Evolutionary conservation across 2,888 invertebrate species (phyloP).

Genomic region (Drosophila quasianomalipes): DNA sequence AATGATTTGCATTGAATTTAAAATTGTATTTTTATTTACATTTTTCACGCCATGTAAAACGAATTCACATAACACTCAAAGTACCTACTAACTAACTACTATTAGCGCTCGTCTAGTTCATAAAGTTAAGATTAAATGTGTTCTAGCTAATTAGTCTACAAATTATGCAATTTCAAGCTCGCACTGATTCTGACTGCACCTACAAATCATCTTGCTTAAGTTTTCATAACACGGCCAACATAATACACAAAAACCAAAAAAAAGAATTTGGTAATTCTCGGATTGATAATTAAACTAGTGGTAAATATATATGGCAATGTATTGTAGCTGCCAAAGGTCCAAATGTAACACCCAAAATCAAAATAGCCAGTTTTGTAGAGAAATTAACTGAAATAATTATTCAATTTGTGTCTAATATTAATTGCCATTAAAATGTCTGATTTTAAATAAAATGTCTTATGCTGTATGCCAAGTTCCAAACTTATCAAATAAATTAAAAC

Average conservation of each 20-base stretch:
- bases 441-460: not conserved
- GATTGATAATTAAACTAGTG: slow-evolving; percentile 18
- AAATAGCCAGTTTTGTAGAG: slow-evolving; percentile 43
- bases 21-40: not conserved
- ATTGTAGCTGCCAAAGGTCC: slow-evolving; percentile 61
- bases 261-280: slow-evolving; percentile 12
- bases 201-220: slow-evolving; percentile 14
- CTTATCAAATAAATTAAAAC: slow-evolving; percentile 6
- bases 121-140: slow-evolving; percentile 28
- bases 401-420: slow-evolving; percentile 3
- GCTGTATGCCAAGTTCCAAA: slow-evolving; percentile 3
- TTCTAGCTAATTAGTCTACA: slow-evolving; percentile 31
- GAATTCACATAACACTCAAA: slow-evolving; percentile 58
- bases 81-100: slow-evolving; percentile 59
- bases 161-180: slow-evolving; percentile 28
- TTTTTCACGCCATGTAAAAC: slow-evolving; percentile 9
- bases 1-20: slow-evolving; percentile 23
- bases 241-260: slow-evolving; percentile 5
- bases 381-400: slow-evolving; percentile 21
- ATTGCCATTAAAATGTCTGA: slow-evolving; percentile 1
- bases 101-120: slow-evolving; percentile 29
- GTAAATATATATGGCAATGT: slow-evolving; percentile 21
- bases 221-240: slow-evolving; percentile 2
- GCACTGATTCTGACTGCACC: slow-evolving; percentile 49
- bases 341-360: slow-evolving; percentile 50